These are phyloP conservation scores for Geotria australis DNA, from an alignment of 2,797 vertebrate species.

Conservation along the genomic window DNA sequence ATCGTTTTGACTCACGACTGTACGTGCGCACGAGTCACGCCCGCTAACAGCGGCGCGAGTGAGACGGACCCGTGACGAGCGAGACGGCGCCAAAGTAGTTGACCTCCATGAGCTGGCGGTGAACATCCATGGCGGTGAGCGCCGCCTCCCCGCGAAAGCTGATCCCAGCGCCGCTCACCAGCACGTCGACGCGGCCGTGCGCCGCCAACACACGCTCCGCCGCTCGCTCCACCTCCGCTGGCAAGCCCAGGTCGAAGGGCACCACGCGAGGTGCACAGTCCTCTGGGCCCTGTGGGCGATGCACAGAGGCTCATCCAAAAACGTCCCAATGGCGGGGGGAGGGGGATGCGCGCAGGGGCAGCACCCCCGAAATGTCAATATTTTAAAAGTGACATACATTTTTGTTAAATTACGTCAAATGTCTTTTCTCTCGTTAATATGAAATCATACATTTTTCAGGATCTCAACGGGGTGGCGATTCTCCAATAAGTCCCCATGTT, in stretches of 20 bases:
- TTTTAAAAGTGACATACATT: too few species aligned
- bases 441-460: too few species aligned
- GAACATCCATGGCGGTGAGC: constrained; percentile 40
- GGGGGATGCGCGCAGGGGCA: too few species aligned
- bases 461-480: too few species aligned
- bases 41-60: too few species aligned
- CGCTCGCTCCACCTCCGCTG: constrained; percentile 12
- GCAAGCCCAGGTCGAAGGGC: constrained; percentile 42
- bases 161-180: constrained; percentile 78
- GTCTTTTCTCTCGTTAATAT: too few species aligned
- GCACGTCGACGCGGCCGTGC: constrained; percentile 41
- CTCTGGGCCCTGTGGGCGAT: constrained; percentile 7
- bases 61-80: too few species aligned
- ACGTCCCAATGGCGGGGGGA: background rate
- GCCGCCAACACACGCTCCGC: constrained; percentile 43
- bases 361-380: too few species aligned
- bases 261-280: constrained; percentile 22
- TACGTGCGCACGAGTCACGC: too few species aligned
- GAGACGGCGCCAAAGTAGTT: constrained; percentile 77
- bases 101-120: constrained; percentile 65
- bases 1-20: too few species aligned
- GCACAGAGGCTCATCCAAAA: background rate
- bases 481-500: too few species aligned
- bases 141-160: constrained; percentile 54
- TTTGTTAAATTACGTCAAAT: too few species aligned